Evolutionary conservation across 1,140 invertebrate species (phyloP).

Genomic region (Drosophila subobscura): DNA sequence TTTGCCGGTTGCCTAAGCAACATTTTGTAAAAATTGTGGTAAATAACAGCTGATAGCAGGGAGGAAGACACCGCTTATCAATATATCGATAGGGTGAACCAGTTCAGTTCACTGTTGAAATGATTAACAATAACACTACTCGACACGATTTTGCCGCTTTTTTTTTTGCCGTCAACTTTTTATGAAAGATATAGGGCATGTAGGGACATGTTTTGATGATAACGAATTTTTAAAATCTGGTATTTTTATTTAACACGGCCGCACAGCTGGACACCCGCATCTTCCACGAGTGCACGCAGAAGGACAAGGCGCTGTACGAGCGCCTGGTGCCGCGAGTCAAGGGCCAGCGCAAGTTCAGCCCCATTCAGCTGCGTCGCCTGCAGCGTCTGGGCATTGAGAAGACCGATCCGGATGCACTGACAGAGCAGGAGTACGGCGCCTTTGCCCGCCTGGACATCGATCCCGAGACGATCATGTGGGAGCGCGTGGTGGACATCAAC

Average conservation of each 20-base stretch:
- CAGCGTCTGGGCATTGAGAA: constrained; percentile 94
- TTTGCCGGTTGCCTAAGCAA: constrained; percentile 14
- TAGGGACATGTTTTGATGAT: no score
- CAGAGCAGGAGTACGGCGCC: constrained; percentile 89
- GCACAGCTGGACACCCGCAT: constrained; percentile 97
- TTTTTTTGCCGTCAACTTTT: neutral
- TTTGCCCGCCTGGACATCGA: constrained; percentile 97
- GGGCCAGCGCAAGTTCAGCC: constrained; percentile 91
- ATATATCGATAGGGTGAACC: constrained; percentile 10
- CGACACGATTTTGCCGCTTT: neutral
- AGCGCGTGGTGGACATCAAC: constrained; percentile 97
- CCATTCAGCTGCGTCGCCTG: constrained; percentile 92
- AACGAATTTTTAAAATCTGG: no score
- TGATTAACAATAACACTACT: no score
- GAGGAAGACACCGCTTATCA: neutral
- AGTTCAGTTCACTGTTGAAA: neutral
- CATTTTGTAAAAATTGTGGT: constrained; percentile 37
- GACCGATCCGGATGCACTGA: constrained; percentile 92
- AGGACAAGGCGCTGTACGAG: constrained; percentile 93
- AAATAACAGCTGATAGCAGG: constrained; percentile 10
- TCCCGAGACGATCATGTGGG: constrained; percentile 95
- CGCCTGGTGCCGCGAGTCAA: constrained; percentile 93
- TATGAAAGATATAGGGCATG: neutral
- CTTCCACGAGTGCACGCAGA: constrained; percentile 97
- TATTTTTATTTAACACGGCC: no score